These are phyloP conservation scores for Circaetus gallicus DNA, from an alignment of 2,113 vertebrate genomes.

Conservation along the genomic window DNA sequence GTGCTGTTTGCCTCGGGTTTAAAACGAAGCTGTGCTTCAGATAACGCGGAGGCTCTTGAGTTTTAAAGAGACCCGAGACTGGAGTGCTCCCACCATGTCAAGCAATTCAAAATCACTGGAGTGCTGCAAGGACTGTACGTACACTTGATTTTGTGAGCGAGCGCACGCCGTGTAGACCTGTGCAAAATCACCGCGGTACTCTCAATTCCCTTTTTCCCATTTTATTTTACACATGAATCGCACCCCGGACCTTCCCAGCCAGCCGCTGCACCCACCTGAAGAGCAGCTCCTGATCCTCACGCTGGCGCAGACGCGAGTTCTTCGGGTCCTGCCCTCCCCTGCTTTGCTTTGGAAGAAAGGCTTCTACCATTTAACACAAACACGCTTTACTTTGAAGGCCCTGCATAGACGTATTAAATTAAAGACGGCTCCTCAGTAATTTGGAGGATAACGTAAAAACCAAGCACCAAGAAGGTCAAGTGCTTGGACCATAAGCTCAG, in stretches of 20 bases:
- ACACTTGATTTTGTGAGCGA: slow-evolving; percentile 6
- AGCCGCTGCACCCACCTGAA: neutral
- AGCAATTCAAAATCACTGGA: slow-evolving; percentile 58
- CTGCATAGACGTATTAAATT: neutral
- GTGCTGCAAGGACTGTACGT: slow-evolving; percentile 18
- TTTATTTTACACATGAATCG: neutral
- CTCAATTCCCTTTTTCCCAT: neutral
- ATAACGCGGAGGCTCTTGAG: neutral
- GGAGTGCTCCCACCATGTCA: slow-evolving; percentile 17
- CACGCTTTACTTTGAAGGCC: neutral
- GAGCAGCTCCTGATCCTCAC: neutral
- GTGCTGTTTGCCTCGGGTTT: neutral
- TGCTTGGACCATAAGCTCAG: neutral
- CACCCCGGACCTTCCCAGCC: neutral
- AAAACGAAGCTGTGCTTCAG: slow-evolving; percentile 40
- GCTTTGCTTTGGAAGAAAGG: neutral
- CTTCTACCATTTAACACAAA: neutral
- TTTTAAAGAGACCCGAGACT: slow-evolving; percentile 16
- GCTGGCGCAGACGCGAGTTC: accelerated
- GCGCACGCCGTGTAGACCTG: neutral
- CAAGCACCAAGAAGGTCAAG: neutral
- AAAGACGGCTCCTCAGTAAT: neutral
- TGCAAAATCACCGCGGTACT: neutral
- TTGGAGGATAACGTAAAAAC: neutral
- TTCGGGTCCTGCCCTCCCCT: neutral